Evolutionary conservation across 2,888 invertebrate genomes (phyloP).

Genomic region (Noctua fimbriata): DNA sequence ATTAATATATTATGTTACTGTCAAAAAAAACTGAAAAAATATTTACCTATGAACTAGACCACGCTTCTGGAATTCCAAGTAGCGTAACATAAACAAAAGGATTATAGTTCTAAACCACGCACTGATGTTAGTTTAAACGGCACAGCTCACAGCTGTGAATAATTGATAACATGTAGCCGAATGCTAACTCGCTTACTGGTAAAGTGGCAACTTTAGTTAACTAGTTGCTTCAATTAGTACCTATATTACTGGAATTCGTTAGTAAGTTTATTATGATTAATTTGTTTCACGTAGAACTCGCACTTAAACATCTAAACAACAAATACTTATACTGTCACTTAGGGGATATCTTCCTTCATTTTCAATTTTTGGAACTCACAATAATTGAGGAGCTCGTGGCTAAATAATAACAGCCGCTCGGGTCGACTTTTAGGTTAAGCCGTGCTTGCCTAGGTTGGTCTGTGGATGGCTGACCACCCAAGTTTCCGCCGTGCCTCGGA

Average conservation of each 20-base stretch:
- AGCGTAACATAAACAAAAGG: background rate
- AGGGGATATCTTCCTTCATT: too few species aligned
- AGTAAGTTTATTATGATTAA: background rate
- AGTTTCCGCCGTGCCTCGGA: too few species aligned
- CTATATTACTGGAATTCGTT: background rate
- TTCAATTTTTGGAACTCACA: too few species aligned
- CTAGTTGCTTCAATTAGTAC: constrained; percentile 27
- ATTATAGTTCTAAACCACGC: constrained; percentile 42
- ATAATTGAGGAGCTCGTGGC: too few species aligned
- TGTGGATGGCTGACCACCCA: too few species aligned
- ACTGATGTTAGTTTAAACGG: constrained; percentile 31
- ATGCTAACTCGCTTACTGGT: constrained; percentile 36
- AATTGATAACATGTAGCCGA: constrained; percentile 40
- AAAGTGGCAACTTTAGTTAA: constrained; percentile 30
- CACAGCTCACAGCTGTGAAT: constrained; percentile 48
- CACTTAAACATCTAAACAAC: background rate
- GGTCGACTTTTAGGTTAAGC: too few species aligned
- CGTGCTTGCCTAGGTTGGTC: too few species aligned
- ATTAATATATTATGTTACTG: background rate
- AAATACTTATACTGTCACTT: too few species aligned
- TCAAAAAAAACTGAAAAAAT: constrained; percentile 1
- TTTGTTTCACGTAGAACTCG: background rate
- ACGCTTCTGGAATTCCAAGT: constrained; percentile 14
- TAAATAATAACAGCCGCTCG: too few species aligned
- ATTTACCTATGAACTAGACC: background rate